Conservation (phyloP, 2,797 vertebrate genomes). For the Rhinichthys osculus region DNA sequence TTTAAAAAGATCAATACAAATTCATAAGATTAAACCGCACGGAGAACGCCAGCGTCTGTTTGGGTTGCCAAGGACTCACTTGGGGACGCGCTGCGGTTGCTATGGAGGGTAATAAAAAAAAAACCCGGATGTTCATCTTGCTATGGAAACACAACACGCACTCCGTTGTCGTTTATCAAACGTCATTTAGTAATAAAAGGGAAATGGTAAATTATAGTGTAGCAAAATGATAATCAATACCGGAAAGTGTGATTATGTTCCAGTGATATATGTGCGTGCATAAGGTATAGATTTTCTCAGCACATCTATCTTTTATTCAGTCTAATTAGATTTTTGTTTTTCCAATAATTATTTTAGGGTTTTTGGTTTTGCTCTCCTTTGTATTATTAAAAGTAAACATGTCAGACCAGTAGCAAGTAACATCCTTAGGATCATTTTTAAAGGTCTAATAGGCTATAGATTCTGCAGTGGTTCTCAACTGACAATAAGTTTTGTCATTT, state of each 20-base stretch:
- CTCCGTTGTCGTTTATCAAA: slow-evolving; percentile 27
- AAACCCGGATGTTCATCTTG: slow-evolving; percentile 55
- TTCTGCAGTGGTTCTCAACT: neutral
- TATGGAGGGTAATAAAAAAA: slow-evolving; percentile 35
- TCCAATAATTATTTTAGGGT: slow-evolving; percentile 8
- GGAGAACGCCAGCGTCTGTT: slow-evolving; percentile 22
- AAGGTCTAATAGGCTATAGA: neutral
- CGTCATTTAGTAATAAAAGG: slow-evolving; percentile 14
- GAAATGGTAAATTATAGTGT: slow-evolving; percentile 23
- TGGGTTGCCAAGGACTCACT: slow-evolving; percentile 68
- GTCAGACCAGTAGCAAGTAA: neutral
- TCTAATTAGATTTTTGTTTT: slow-evolving; percentile 16
- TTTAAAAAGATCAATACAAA: neutral
- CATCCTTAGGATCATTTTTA: neutral
- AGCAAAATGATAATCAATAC: slow-evolving; percentile 41
- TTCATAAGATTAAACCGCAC: neutral
- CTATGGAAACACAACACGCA: slow-evolving; percentile 60
- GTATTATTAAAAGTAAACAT: neutral
- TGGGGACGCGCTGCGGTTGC: slow-evolving; percentile 68
- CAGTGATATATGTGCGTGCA: slow-evolving; percentile 27
- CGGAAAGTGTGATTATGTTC: slow-evolving; percentile 35
- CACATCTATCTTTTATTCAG: slow-evolving; percentile 18
- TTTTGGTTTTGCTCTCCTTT: neutral
- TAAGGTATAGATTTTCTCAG: slow-evolving; percentile 8
- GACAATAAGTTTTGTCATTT: neutral